Base-by-base conservation (phyloP, 2,888 invertebrate genomes). In the Mylabris sibirica region DNA sequence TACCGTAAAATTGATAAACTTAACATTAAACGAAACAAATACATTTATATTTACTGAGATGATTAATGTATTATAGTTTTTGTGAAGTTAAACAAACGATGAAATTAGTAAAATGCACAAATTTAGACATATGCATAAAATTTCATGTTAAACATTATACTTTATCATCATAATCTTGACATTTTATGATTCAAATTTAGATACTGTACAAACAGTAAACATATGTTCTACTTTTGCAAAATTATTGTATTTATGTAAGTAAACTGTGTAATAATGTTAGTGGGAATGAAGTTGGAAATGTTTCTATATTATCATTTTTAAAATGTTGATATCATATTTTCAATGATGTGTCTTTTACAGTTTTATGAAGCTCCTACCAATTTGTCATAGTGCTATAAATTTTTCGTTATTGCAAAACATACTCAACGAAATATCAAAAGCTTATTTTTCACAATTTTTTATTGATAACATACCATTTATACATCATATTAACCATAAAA, bases 161-260 rank as follows among this genome's bases (percentile, higher is more conserved):
- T 49, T 20, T 49, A 49, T 49, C 49, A 49, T 49, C 20, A 49
- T 49, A 49, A 49, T 49, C 11, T 20, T 11, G 49, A 49, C 49
- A 20, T 49, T 49, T 49, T 20, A 49, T 49, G 49, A 20, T 49
- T 11, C 20, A 49, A 49, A 20, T 49, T 49, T 49, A 49, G 49
- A 49, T 49, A 49, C n/a, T 35, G 11, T 11, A 35, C 17, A 17
- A 22, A 49, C 20, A 49, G 20, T 49, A 49, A 49, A 49, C 49
- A 49, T 49, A 49, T 49, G 49, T 49, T 49, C 20, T 49, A 49
- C 49, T 49, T 49, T 49, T 49, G 11, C 20, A 49, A 49, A 49
- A 49, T 17, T 17, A 38, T 12, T 12, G 14, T 12, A 38, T 12
- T n/a, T 44, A 14, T 44, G 20, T 49, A 49, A 49, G 17, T 49